Conservation (phyloP, 2,113 vertebrate species). For the Pelmatolapia mariae region DNA sequence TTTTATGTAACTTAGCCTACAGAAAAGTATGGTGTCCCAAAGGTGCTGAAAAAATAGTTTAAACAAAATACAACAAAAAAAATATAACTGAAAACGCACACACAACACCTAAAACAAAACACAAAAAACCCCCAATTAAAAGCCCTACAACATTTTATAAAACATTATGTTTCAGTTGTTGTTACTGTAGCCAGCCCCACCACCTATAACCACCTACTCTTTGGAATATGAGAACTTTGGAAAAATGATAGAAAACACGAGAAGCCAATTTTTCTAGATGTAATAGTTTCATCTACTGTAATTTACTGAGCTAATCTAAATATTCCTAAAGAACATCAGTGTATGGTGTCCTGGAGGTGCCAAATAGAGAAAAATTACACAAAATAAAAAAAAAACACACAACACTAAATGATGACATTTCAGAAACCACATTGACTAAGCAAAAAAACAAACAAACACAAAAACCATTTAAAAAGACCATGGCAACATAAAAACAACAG, state of each 20-base stretch:
- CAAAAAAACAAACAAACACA: neutral
- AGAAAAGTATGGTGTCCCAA: rapidly evolving
- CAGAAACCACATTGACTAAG: neutral
- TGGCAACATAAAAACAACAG: neutral
- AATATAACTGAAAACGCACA: neutral
- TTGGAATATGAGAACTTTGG: neutral
- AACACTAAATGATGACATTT: neutral
- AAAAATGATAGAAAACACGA: neutral
- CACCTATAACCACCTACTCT: neutral
- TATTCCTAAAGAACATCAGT: rapidly evolving
- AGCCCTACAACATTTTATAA: neutral
- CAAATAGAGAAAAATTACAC: neutral
- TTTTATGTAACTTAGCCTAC: neutral
- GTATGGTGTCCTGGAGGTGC: neutral
- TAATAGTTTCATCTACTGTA: neutral
- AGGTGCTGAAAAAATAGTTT: neutral
- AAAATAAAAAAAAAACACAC: rapidly evolving
- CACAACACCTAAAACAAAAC: neutral
- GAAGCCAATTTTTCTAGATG: neutral
- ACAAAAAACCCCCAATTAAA: rapidly evolving
- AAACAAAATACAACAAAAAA: neutral
- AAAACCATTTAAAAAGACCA: neutral
- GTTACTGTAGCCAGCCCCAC: neutral
- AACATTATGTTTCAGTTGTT: neutral
- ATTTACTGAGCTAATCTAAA: neutral